Evolutionary conservation across 1,140 invertebrate species (phyloP).

Genomic region (Trialeurodes vaporariorum): DNA sequence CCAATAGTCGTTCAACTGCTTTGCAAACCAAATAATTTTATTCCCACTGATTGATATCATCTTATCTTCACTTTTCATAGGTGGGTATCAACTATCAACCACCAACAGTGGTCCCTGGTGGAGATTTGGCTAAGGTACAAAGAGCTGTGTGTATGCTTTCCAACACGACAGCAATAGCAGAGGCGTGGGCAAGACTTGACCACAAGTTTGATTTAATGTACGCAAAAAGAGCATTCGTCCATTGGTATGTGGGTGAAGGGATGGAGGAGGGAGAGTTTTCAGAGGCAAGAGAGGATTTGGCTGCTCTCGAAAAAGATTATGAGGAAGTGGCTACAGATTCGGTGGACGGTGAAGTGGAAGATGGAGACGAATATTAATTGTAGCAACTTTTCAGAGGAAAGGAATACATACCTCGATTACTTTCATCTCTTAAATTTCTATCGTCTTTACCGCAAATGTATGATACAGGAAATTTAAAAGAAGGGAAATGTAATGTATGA

Average conservation of each 20-base stretch:
- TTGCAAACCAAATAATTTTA: constrained; percentile 64
- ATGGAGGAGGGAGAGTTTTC: constrained; percentile 69
- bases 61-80: constrained; percentile 42
- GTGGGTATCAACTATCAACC: constrained; percentile 46
- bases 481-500: too few species aligned
- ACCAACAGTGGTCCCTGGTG: constrained; percentile 62
- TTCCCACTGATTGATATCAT: constrained; percentile 57
- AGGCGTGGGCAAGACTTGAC: constrained; percentile 65
- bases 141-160: constrained; percentile 70
- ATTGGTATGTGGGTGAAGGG: constrained; percentile 61
- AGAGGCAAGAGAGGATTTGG: constrained; percentile 61
- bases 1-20: constrained; percentile 74
- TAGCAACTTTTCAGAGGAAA: too few species aligned
- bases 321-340: constrained; percentile 45
- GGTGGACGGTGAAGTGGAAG: constrained; percentile 54
- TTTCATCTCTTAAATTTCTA: too few species aligned
- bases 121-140: constrained; percentile 70
- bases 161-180: constrained; percentile 48
- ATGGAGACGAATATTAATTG: constrained; percentile 45
- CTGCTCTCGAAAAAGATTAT: constrained; percentile 55
- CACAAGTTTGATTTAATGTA: constrained; percentile 73
- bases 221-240: constrained; percentile 62
- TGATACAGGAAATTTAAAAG: too few species aligned
- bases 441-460: too few species aligned
- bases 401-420: too few species aligned